Percentiles rank a stretch among this genome's conserved stretches.
Evolutionary conservation across 2,113 vertebrate genomes (phyloP).

Genomic region (Mesembrinibis cayennensis): DNA sequence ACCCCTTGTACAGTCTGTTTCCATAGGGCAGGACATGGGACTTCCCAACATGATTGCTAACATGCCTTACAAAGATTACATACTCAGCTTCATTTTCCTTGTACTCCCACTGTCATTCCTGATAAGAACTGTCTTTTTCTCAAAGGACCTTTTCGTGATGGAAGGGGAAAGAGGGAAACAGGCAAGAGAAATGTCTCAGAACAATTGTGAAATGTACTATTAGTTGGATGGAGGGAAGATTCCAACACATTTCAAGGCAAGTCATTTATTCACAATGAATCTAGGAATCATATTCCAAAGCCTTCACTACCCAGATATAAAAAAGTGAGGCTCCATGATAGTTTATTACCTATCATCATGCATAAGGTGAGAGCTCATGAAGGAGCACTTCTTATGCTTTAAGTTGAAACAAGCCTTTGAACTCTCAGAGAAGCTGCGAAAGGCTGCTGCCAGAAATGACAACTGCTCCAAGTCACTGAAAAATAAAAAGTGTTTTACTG

Average conservation of each 20-base stretch:
- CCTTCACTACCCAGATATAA: neutral
- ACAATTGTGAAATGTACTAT: neutral
- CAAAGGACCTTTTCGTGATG: neutral
- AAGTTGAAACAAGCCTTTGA: constrained; percentile 44
- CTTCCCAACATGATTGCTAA: neutral
- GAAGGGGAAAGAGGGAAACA: neutral
- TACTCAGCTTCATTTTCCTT: neutral
- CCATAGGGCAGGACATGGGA: neutral
- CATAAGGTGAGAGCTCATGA: constrained; percentile 50
- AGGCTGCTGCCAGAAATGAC: constrained; percentile 46
- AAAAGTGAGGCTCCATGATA: constrained; percentile 6
- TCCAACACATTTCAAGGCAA: neutral
- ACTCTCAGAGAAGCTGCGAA: constrained; percentile 38
- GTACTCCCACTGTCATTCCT: neutral
- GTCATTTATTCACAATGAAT: neutral
- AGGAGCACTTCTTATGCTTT: constrained; percentile 59
- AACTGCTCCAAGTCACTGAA: constrained; percentile 51
- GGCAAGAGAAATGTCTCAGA: neutral
- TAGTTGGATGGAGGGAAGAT: neutral
- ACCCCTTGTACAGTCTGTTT: neutral
- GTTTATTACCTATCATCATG: constrained; percentile 50
- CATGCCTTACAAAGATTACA: neutral
- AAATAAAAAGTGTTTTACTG: constrained; percentile 53
- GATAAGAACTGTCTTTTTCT: neutral
- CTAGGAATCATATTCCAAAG: neutral